Conservation (phyloP, 2,113 vertebrate genomes). For the Scomber scombrus region DNA sequence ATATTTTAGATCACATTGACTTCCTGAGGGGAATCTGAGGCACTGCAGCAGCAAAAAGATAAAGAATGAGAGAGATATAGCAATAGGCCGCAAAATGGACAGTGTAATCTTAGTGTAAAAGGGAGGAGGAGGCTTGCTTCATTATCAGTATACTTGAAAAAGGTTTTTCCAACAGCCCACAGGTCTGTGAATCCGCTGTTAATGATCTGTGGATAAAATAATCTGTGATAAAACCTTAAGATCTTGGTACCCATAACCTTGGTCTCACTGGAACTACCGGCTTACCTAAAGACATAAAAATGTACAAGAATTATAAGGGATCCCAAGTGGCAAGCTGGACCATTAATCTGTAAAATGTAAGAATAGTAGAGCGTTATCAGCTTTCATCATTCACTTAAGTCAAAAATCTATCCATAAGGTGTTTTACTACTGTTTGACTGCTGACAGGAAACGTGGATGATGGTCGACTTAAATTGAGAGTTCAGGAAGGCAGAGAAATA, state of each 20-base stretch:
- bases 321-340: background rate
- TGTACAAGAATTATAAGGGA: background rate
- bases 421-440: background rate
- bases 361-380: background rate
- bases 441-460: background rate
- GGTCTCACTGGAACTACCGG: background rate
- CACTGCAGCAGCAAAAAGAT: conserved; percentile 1
- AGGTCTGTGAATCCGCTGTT: background rate
- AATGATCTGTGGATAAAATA: background rate
- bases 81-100: background rate
- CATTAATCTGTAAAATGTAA: background rate
- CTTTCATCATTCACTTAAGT: background rate
- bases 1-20: background rate
- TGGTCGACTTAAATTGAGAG: background rate
- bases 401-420: background rate
- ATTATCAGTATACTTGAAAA: conserved; percentile 43
- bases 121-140: background rate
- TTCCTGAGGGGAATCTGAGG: background rate
- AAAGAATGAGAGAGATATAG: background rate
- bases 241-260: background rate
- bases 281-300: background rate
- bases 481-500: background rate
- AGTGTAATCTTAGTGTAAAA: background rate
- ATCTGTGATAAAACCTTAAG: conserved; percentile 6
- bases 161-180: conserved; percentile 15